These are phyloP conservation scores for Aphodius sticticus DNA, from an alignment of 2,888 invertebrate species.

Conservation along the genomic window DNA sequence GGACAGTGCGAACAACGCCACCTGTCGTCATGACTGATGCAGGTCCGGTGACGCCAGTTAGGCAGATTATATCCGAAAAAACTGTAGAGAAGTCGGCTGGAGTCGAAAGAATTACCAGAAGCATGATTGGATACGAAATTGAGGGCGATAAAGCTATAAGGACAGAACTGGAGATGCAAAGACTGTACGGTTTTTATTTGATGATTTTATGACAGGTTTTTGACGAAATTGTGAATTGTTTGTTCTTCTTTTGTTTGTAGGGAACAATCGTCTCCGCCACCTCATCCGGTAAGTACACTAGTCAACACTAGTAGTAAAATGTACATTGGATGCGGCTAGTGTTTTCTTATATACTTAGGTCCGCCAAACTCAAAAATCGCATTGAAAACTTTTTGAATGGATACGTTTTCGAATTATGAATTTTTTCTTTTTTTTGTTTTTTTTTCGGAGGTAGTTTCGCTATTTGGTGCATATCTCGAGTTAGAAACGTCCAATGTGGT, in stretches of 20 bases:
- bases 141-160: slow-evolving; percentile 43
- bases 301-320: too few species aligned
- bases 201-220: neutral
- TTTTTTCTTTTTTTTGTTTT: too few species aligned
- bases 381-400: too few species aligned
- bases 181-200: slow-evolving; percentile 43
- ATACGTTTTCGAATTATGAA: too few species aligned
- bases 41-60: slow-evolving; percentile 48
- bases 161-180: slow-evolving; percentile 48
- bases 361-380: too few species aligned
- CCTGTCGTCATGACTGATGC: slow-evolving; percentile 44
- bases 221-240: neutral
- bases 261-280: neutral
- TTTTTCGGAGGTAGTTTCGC: too few species aligned
- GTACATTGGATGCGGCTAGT: too few species aligned
- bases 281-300: slow-evolving; percentile 14
- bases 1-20: slow-evolving; percentile 25
- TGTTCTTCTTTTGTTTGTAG: neutral
- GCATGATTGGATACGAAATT: slow-evolving; percentile 37
- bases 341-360: too few species aligned
- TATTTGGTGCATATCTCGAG: too few species aligned
- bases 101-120: slow-evolving; percentile 41
- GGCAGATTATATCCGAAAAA: slow-evolving; percentile 50
- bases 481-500: too few species aligned
- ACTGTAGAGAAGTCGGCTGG: slow-evolving; percentile 49